Conservation (phyloP, 2,888 invertebrate genomes). For the Tupiocoris notatus region DNA sequence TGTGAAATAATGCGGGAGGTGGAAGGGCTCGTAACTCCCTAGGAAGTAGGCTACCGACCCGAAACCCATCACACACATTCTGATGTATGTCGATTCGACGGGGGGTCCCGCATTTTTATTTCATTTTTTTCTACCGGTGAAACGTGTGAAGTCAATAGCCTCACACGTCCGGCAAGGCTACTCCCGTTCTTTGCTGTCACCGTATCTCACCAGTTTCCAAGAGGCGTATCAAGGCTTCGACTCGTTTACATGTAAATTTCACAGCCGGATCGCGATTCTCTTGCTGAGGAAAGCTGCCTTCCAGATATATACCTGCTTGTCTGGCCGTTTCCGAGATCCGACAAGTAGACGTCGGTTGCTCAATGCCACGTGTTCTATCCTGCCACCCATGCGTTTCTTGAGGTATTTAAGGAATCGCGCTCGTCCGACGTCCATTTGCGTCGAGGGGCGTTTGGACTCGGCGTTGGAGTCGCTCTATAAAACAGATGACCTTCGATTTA, state of each 20-base stretch:
- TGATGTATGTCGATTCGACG: neutral
- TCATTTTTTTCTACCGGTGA: neutral
- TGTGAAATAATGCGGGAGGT: neutral
- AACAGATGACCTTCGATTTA: neutral
- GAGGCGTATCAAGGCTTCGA: neutral
- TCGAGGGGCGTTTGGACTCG: neutral
- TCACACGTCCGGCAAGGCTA: neutral
- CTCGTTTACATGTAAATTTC: conserved; percentile 17
- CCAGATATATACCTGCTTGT: neutral
- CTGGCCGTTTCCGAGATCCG: conserved; percentile 1
- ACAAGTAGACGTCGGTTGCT: conserved; percentile 9
- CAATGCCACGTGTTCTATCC: conserved; percentile 27
- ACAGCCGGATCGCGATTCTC: neutral
- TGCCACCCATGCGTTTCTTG: neutral
- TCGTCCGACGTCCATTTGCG: neutral
- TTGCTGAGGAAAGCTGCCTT: neutral
- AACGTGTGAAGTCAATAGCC: conserved; percentile 7
- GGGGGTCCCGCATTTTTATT: neutral
- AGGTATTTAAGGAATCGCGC: neutral
- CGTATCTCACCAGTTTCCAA: conserved; percentile 5
- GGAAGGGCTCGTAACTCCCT: neutral
- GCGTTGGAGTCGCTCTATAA: neutral
- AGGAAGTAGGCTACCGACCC: neutral
- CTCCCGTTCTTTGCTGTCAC: neutral
- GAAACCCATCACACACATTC: neutral